Base-by-base conservation (phyloP, 1,140 invertebrate species). In the Cyrtorhinus lividipennis region DNA sequence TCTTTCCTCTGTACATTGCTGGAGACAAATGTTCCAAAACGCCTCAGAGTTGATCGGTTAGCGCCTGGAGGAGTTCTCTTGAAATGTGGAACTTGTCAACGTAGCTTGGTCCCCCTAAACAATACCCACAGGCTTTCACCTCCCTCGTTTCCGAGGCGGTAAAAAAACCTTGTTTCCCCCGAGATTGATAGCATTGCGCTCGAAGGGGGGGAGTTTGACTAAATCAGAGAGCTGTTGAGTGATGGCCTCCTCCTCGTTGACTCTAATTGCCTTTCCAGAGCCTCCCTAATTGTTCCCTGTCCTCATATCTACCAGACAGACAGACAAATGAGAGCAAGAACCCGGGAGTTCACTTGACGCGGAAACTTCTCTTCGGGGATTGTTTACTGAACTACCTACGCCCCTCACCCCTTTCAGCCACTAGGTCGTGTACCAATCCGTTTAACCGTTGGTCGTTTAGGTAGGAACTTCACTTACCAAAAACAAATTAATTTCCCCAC, bases 301-400 rank as follows among this genome's bases (percentile, higher is more conserved):
- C 48, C 48, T 53, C 48, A 53, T 53, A 53, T 53, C 48, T 20
- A 53, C 48, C 48, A 53, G 48, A 53, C 48, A 53, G 48, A 53
- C 48, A 53, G 48, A 53, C 48, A 53, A 53, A 53, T 53, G 48
- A 53, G 48, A 53, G 48, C 48, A 53, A 53, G 48, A 53, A 53
- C 48, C 20, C 48, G 48, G 10, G 48, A 20, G 12, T 13, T 15
- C 48, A 10, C 48, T 53, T 15, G 48, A 53, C 10, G 48, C 20
- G 12, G 48, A 53, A 53, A 13, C 20, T 53, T 12, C 20, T 10
- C 48, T 22, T 5, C 10, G 20, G 8, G 18, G 48, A 53, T 15
- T 53, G 30, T 53, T 53, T 22, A 20, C 48, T 20, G 3, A 53
- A 53, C 12, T 53, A 53, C n/a, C n/a, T 12, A 53, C 12, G 5